A percentile compares a stretch with the other conserved stretches of the same genome.
Conservation (phyloP, 2,888 invertebrate genomes). For the Synergus gifuensis region DNA sequence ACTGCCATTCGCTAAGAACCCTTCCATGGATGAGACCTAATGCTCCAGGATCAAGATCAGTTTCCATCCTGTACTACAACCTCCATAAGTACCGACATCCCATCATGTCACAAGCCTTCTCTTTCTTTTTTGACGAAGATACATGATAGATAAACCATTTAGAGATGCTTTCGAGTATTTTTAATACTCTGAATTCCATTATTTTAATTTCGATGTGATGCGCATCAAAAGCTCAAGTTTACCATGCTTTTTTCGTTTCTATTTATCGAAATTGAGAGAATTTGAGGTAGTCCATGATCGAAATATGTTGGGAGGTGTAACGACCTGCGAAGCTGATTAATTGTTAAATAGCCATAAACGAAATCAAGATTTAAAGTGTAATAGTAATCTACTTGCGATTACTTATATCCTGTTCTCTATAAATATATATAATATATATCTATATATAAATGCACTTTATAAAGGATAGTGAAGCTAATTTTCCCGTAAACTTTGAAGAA, state of each 20-base stretch:
- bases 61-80: conserved; percentile 35
- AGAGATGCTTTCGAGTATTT: not conserved
- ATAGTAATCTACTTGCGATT: not conserved
- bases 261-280: too few relatives aligned
- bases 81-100: conserved; percentile 36
- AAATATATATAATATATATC: too few relatives aligned
- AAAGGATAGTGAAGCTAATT: not conserved
- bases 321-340: not conserved
- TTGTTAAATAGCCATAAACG: not conserved
- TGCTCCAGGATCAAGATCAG: conserved; percentile 44
- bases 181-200: not conserved
- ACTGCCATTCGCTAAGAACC: conserved; percentile 63
- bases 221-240: too few relatives aligned
- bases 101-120: conserved; percentile 30
- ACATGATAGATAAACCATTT: not conserved
- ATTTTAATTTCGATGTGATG: not conserved
- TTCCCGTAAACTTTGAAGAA: conserved; percentile 14
- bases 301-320: not conserved
- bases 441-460: too few relatives aligned
- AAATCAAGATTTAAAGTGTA: too few relatives aligned
- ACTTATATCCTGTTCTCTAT: not conserved
- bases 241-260: too few relatives aligned
- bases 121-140: conserved; percentile 10
- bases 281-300: not conserved
- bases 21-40: conserved; percentile 46